Conservation (phyloP, 2,888 invertebrate species). For the Pimpla rufipes region DNA sequence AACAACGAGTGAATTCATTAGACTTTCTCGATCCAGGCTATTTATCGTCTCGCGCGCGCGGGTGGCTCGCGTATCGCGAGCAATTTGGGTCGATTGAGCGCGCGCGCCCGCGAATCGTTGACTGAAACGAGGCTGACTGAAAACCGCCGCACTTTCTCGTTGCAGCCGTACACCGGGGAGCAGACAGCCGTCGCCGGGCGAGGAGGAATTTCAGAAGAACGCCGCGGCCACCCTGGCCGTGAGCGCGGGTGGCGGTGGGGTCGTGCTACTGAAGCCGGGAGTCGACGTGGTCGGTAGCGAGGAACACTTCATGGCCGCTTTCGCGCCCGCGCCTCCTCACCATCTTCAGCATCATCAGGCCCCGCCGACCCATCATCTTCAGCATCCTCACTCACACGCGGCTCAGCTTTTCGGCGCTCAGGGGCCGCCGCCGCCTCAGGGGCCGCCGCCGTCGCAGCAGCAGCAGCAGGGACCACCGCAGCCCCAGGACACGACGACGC, state of each 20-base stretch:
- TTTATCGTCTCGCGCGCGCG: conserved; percentile 12
- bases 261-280: conserved; percentile 87
- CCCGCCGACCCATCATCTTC: conserved; percentile 85
- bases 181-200: conserved; percentile 96
- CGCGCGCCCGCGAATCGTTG: not conserved
- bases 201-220: conserved; percentile 91
- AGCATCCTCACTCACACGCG: conserved; percentile 86
- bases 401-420: conserved; percentile 86
- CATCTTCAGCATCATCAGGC: conserved; percentile 87
- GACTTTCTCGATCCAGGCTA: conserved; percentile 24
- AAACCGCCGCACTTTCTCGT: conserved; percentile 70
- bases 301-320: conserved; percentile 84
- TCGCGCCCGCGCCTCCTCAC: conserved; percentile 85
- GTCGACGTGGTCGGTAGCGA: conserved; percentile 84
- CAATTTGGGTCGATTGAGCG: conserved; percentile 11
- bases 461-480: conserved; percentile 84
- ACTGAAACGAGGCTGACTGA: conserved; percentile 15
- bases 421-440: conserved; percentile 83
- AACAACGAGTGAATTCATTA: conserved; percentile 25
- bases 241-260: conserved; percentile 83
- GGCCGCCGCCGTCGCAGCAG: conserved; percentile 81
- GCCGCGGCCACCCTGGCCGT: conserved; percentile 82
- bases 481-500: conserved; percentile 82
- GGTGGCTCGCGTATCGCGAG: not conserved
- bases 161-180: conserved; percentile 95